Evolutionary conservation across 2,113 vertebrate genomes (phyloP).

Genomic region (Clarias gariepinus): DNA sequence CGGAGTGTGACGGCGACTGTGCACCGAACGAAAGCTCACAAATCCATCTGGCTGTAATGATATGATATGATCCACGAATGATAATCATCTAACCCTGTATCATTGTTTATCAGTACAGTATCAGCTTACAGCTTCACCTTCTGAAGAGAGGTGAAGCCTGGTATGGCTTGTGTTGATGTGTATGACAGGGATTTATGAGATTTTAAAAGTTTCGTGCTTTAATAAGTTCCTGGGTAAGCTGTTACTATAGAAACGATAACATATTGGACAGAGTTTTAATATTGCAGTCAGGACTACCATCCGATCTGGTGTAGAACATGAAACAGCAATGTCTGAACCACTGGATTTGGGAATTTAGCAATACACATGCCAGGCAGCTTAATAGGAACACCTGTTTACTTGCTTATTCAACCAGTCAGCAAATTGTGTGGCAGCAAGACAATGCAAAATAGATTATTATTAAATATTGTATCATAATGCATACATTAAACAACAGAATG

Average conservation of each 20-base stretch:
- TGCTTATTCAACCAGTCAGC: neutral
- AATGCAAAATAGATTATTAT: too few relatives aligned
- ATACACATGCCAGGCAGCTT: neutral
- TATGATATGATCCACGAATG: neutral
- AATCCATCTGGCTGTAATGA: slow-evolving; percentile 19
- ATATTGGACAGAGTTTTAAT: neutral
- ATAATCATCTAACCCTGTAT: neutral
- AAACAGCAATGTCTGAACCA: neutral
- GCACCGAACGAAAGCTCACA: neutral
- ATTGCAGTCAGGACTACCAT: neutral
- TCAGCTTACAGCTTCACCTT: neutral
- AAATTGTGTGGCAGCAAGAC: neutral
- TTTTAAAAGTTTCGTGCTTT: neutral
- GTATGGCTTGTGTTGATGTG: neutral
- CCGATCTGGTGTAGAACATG: neutral
- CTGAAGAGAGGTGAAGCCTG: neutral
- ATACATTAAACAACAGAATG: neutral
- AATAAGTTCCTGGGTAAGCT: neutral
- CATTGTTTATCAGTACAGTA: neutral
- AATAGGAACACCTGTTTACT: neutral
- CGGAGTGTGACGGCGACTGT: neutral
- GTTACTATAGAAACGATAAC: neutral
- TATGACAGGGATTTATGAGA: neutral
- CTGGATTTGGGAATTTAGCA: neutral
- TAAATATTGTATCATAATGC: neutral